Evolutionary conservation across 2,888 invertebrate genomes (phyloP), one percentile per base, ranked within the genome.

Genomic region (Phengaris arion): DNA sequence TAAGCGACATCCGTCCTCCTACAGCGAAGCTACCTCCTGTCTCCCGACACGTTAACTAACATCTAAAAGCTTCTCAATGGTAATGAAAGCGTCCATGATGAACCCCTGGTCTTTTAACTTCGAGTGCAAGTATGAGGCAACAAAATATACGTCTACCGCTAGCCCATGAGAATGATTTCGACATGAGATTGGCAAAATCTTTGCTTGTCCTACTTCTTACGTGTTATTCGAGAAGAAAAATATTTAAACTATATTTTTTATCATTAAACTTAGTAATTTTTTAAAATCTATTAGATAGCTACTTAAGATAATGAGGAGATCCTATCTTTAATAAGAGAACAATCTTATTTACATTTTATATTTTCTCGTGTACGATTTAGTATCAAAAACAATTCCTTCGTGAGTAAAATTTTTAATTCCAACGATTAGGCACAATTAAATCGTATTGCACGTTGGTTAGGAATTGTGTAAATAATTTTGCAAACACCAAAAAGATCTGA

Each of bases 71-170:
- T 85, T 82, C 81, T 82, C 79, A 74, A 77, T 77, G 77, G 77
- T 77, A 79, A 79, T 79, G 77, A 74, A 79, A 80, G 82, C 81
- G 79, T 79, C 80, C 80, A 82, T 83, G 85, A 84, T 84, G 86
- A 84, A 82, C 81, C 85, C 87, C 87, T 86, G 85, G 82, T 82
- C 80, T 82, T 80, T 85, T 78, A 79, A 81, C 78, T 77, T 76
- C 74, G 76, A 79, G 90, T 91, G 91, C 91, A 85, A 79, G 79
- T 87, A 87, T 89, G 84, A 85, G 80, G 91, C 91, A 91, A 91
- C 85, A 82, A 79, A 86, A 87, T 83, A 85, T 78, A 82, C 78
- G 82, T 77, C 78, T 80, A 82, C 78, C 76, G 77, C 74, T 75
- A 80, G 85, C 84, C 80, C 79, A 85, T 85, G 85, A 82, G 83